Evolutionary conservation across 2,797 vertebrate genomes (phyloP).

Genomic region (Spheniscus humboldti): DNA sequence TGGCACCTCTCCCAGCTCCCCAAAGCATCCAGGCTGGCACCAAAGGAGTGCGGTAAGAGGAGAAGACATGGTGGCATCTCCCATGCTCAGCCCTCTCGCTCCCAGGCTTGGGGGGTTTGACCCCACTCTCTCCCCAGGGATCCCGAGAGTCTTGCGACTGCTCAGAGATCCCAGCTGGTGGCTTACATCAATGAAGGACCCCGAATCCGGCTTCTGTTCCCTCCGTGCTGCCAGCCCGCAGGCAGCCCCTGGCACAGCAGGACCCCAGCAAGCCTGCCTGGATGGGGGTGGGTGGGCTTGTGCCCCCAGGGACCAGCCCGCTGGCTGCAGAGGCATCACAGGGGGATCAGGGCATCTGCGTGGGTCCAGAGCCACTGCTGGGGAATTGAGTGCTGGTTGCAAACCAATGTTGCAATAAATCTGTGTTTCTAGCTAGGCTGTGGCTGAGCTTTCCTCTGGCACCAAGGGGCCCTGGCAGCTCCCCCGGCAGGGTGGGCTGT

Average conservation of each 20-base stretch:
- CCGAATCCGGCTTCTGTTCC: neutral
- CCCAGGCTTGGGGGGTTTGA: neutral
- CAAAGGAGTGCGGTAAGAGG: neutral
- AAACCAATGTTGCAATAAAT: slow-evolving; percentile 14
- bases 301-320: neutral
- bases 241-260: neutral
- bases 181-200: neutral
- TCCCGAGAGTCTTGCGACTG: neutral
- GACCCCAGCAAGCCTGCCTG: neutral
- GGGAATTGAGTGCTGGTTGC: neutral
- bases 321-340: neutral
- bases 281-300: neutral
- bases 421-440: neutral
- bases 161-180: neutral
- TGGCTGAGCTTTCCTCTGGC: neutral
- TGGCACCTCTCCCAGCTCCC: neutral
- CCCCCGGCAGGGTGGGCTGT: neutral
- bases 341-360: neutral
- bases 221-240: accelerated
- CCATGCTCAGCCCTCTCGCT: neutral
- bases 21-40: neutral
- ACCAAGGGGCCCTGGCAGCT: neutral
- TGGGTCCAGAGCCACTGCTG: neutral
- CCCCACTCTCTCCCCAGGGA: neutral
- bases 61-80: neutral